Base-by-base conservation (phyloP, 2,113 vertebrate genomes). In the Dicrurus megarhynchus region DNA sequence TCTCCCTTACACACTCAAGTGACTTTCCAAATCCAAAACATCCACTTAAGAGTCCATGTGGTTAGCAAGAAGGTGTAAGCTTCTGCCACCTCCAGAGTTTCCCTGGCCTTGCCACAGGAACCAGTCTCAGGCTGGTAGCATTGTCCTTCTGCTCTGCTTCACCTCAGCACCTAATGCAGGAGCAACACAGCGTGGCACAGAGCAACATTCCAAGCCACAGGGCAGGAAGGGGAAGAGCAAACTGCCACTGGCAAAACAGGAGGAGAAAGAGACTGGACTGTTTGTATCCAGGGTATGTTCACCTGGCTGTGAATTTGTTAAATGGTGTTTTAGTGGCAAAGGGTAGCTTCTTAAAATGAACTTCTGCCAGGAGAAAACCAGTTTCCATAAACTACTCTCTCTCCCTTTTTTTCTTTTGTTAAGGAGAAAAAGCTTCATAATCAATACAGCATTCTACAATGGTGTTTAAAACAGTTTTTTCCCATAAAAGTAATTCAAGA, bases 151-250 rank as follows among this genome's bases (percentile, higher is more conserved):
- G 33, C 55, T 49, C 37, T 70, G 44, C 47, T 67, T 61, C 71
- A 55, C 28, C 30, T 55, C 39, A 27, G 70, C 68, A 79, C 18
- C 6, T 1, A 64, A 56, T 3, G 42, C 56, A 88, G 69, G 47
- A 91, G 46, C 53, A 82, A 61, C 33, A 24, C 33, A n/a, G 46
- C 0, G 8, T 2, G 14, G 57, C 53, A 83, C 11, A 24, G 35
- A 84, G 35, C 6, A 0, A 53, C 5, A 10, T 0, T 42, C 3
- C 74, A 55, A 49, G 56, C 26, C 13, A 47, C 5, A 1, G 0
- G 10, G 52, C 56, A 76, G 1, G 1, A 65, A 42, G n/a, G 3
- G 37, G 13, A 67, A 52, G 0, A 60, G 26, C n/a, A 69, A 93
- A 89, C 57, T 15, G 60, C 12, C 22, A 27, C 50, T 2, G 2